Evolutionary conservation across 2,113 vertebrate genomes (phyloP).

Genomic region (Percina caprodes): DNA sequence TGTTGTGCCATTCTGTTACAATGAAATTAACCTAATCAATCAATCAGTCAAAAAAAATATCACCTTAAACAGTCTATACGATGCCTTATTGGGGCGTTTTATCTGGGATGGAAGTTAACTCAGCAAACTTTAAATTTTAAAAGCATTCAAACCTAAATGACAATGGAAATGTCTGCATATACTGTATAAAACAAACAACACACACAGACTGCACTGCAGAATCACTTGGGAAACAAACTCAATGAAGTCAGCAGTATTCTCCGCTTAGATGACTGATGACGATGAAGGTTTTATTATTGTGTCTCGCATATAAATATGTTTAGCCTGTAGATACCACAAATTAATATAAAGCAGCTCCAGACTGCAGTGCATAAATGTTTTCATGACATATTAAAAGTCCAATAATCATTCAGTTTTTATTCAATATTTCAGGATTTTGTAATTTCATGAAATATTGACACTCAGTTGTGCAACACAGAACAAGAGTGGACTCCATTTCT

Average conservation of each 20-base stretch:
- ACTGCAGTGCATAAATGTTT: slow-evolving; percentile 4
- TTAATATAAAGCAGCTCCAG: not conserved
- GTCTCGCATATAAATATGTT: slow-evolving; percentile 26
- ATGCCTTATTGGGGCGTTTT: not conserved
- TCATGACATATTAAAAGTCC: not conserved
- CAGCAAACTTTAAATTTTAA: slow-evolving; percentile 12
- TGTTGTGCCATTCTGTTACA: not conserved
- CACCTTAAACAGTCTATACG: not conserved
- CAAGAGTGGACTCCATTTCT: not conserved
- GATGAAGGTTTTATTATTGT: slow-evolving; percentile 29
- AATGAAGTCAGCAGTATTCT: not conserved
- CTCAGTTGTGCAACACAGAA: not conserved
- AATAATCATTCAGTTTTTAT: not conserved
- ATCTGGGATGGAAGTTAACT: not conserved
- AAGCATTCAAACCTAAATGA: slow-evolving; percentile 30
- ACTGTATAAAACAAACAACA: slow-evolving; percentile 27
- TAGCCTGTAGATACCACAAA: not conserved
- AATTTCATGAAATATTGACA: not conserved
- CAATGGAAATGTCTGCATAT: slow-evolving; percentile 4
- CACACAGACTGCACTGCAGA: slow-evolving; percentile 11
- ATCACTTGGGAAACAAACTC: slow-evolving; percentile 26
- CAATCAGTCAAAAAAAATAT: not conserved
- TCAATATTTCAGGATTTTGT: not conserved
- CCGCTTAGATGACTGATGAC: slow-evolving; percentile 30
- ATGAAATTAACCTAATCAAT: not conserved